These are phyloP conservation scores for Chelonus formosanus DNA, from an alignment of 2,888 invertebrate genomes.

Conservation along the genomic window DNA sequence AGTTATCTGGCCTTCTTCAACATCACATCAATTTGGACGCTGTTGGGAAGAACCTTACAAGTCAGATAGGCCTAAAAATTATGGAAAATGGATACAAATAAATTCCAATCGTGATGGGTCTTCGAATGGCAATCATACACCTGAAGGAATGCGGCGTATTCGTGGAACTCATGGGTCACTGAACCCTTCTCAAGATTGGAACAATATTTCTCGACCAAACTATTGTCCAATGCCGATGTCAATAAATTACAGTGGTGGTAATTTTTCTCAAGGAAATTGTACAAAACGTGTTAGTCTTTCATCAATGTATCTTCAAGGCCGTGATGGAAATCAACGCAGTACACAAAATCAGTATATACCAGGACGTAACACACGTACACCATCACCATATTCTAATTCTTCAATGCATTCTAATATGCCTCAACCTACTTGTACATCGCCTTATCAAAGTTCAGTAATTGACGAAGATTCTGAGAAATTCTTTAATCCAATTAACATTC, in stretches of 20 bases:
- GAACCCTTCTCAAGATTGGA: slow-evolving; percentile 50
- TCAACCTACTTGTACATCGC: slow-evolving; percentile 49
- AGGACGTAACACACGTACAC: slow-evolving; percentile 55
- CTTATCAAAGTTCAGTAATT: slow-evolving; percentile 56
- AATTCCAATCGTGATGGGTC: slow-evolving; percentile 51
- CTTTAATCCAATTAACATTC: slow-evolving; percentile 61
- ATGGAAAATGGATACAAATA: slow-evolving; percentile 49
- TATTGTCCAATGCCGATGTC: slow-evolving; percentile 47
- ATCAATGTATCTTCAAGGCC: slow-evolving; percentile 52
- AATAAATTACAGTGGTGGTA: slow-evolving; percentile 46
- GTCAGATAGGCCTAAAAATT: slow-evolving; percentile 47
- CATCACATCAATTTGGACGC: slow-evolving; percentile 48
- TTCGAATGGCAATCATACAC: slow-evolving; percentile 47
- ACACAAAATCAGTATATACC: slow-evolving; percentile 39
- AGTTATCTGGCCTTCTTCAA: slow-evolving; percentile 49
- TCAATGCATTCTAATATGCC: slow-evolving; percentile 48
- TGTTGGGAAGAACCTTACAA: slow-evolving; percentile 52
- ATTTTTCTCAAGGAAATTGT: slow-evolving; percentile 35
- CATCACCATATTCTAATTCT: slow-evolving; percentile 59
- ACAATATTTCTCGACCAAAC: slow-evolving; percentile 43
- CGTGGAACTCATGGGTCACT: slow-evolving; percentile 54
- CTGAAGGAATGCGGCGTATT: slow-evolving; percentile 57
- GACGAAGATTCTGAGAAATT: slow-evolving; percentile 61
- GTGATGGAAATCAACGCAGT: slow-evolving; percentile 56
- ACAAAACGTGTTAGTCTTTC: slow-evolving; percentile 59